These are phyloP conservation scores for Buphagus erythrorhynchus DNA, from an alignment of 2,797 vertebrate genomes.

Conservation along the genomic window DNA sequence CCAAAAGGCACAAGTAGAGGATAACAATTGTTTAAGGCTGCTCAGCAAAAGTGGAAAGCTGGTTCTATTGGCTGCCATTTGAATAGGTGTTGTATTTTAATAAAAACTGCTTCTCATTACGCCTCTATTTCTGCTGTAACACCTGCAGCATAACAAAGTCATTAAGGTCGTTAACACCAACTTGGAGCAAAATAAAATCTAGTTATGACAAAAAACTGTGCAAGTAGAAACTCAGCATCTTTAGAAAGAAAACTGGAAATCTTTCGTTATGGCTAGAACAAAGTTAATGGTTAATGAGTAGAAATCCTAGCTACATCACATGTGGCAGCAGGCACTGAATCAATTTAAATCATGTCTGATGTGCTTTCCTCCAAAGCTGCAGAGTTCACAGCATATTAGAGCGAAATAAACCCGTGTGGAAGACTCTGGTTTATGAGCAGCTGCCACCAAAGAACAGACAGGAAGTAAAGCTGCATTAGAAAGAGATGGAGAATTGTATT, in stretches of 20 bases:
- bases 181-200: background rate
- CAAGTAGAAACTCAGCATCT: background rate
- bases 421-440: background rate
- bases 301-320: background rate
- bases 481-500: background rate
- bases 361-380: background rate
- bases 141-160: background rate
- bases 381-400: rapidly evolving
- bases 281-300: background rate
- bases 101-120: background rate
- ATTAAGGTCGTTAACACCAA: background rate
- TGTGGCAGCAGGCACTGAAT: background rate
- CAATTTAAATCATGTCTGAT: background rate
- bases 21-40: background rate
- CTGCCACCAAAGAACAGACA: slow-evolving; percentile 10
- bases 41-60: background rate
- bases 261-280: background rate
- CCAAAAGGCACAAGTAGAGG: background rate
- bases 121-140: background rate
- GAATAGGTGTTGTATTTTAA: background rate
- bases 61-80: background rate
- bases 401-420: background rate
- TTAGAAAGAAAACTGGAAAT: background rate
- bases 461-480: slow-evolving; percentile 27
- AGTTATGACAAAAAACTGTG: background rate